phyloP scores from a whole-genome alignment of 2,113 vertebrate genomes.

The Tupaia chinensis region DNA sequence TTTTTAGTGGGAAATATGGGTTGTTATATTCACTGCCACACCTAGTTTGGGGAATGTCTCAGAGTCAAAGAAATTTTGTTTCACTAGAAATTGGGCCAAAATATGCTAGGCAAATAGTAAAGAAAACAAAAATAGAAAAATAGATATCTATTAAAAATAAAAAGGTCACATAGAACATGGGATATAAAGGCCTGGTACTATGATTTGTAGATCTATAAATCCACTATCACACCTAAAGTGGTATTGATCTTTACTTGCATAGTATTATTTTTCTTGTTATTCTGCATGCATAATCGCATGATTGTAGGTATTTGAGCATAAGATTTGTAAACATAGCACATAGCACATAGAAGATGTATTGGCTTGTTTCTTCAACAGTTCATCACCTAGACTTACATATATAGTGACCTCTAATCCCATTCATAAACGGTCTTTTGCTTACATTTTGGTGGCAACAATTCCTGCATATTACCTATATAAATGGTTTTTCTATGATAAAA shows the following conservation, averaged over 20 bases:
- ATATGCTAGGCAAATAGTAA: neutral
- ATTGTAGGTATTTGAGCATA: neutral
- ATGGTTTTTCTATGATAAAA: neutral
- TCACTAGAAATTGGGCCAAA: neutral
- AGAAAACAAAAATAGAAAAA: neutral
- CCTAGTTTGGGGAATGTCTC: accelerated
- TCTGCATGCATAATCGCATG: neutral
- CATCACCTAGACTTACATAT: neutral
- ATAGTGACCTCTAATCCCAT: neutral
- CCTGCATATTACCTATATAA: neutral
- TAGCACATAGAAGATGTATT: neutral
- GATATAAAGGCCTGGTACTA: neutral
- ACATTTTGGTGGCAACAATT: neutral
- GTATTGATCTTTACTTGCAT: neutral
- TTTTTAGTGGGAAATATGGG: neutral
- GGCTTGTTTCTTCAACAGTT: neutral
- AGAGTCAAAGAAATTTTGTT: neutral
- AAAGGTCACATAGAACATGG: neutral
- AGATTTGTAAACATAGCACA: neutral
- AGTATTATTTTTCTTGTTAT: neutral
- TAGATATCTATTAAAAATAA: neutral
- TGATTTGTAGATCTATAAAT: neutral
- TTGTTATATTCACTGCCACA: neutral
- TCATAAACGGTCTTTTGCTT: neutral
- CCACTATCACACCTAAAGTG: neutral